Conservation (phyloP, 2,888 invertebrate genomes). For the Philonicus albiceps region DNA sequence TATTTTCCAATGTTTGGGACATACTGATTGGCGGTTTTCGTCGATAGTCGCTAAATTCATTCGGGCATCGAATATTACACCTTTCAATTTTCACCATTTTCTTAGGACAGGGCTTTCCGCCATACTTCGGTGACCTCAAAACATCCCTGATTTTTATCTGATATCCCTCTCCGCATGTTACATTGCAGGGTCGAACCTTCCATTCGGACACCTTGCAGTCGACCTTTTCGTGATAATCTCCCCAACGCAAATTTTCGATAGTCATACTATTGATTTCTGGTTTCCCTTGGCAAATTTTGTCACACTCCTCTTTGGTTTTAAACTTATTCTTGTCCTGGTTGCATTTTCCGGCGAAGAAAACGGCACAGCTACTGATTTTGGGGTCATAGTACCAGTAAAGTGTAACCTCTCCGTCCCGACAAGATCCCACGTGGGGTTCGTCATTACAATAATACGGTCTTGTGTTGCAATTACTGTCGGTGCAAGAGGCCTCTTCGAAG, state of each 20-base stretch:
- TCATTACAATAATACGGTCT: slow-evolving; percentile 58
- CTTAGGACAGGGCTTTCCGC: slow-evolving; percentile 66
- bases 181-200: slow-evolving; percentile 64
- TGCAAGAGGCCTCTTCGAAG: slow-evolving; percentile 57
- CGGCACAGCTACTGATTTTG: slow-evolving; percentile 73
- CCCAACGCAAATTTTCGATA: slow-evolving; percentile 2
- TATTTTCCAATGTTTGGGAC: not conserved
- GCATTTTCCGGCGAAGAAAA: slow-evolving; percentile 87
- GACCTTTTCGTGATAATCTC: slow-evolving; percentile 49
- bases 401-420: slow-evolving; percentile 73
- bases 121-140: slow-evolving; percentile 64
- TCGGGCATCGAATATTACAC: slow-evolving; percentile 58
- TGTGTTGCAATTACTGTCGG: slow-evolving; percentile 55
- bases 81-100: slow-evolving; percentile 61
- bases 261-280: slow-evolving; percentile 48
- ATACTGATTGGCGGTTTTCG: not conserved
- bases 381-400: slow-evolving; percentile 85
- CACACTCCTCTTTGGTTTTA: slow-evolving; percentile 74
- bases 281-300: slow-evolving; percentile 67
- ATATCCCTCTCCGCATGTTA: slow-evolving; percentile 65
- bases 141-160: slow-evolving; percentile 65
- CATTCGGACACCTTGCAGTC: slow-evolving; percentile 67
- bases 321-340: slow-evolving; percentile 78
- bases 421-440: slow-evolving; percentile 72
- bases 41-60: slow-evolving; percentile 53